phyloP scores from a whole-genome alignment of 1,140 invertebrate species.

The Zophobas morio region DNA sequence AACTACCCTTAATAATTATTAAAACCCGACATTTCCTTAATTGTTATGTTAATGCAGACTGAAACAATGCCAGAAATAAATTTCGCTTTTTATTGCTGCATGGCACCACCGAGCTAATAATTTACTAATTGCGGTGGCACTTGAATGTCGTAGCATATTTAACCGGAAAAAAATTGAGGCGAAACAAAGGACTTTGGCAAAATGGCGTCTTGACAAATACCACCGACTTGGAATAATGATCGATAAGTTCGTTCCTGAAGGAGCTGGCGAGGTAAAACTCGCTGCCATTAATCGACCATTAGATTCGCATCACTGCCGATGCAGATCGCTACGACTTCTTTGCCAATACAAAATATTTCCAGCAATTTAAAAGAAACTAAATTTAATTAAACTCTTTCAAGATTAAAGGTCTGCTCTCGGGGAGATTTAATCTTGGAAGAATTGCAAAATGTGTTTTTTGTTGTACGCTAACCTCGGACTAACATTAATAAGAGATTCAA shows the following conservation, averaged over 20 bases:
- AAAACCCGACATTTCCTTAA: slow-evolving; percentile 41
- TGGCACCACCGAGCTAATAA: slow-evolving; percentile 14
- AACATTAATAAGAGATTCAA: slow-evolving; percentile 28
- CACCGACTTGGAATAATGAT: slow-evolving; percentile 43
- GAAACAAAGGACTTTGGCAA: slow-evolving; percentile 5
- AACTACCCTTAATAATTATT: slow-evolving; percentile 41
- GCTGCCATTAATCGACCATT: slow-evolving; percentile 48
- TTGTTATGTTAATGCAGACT: slow-evolving; percentile 39
- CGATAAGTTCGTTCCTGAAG: slow-evolving; percentile 17
- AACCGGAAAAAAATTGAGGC: slow-evolving; percentile 4
- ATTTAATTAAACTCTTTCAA: slow-evolving; percentile 47
- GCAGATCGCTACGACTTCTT: slow-evolving; percentile 43
- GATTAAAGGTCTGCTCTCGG: slow-evolving; percentile 41
- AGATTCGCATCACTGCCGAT: slow-evolving; percentile 47
- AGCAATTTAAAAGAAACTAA: slow-evolving; percentile 47
- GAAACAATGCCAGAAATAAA: slow-evolving; percentile 40
- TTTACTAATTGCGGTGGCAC: slow-evolving; percentile 23
- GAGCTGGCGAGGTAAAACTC: slow-evolving; percentile 18
- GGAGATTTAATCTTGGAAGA: slow-evolving; percentile 46
- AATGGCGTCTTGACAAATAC: slow-evolving; percentile 23
- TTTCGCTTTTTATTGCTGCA: slow-evolving; percentile 21
- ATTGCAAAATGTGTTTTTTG: slow-evolving; percentile 40
- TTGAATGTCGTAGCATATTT: slow-evolving; percentile 24
- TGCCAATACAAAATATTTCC: slow-evolving; percentile 36
- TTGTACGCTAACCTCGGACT: slow-evolving; percentile 21